These are phyloP conservation scores for Eumeta japonica DNA, from an alignment of 1,140 invertebrate genomes.

Conservation along the genomic window DNA sequence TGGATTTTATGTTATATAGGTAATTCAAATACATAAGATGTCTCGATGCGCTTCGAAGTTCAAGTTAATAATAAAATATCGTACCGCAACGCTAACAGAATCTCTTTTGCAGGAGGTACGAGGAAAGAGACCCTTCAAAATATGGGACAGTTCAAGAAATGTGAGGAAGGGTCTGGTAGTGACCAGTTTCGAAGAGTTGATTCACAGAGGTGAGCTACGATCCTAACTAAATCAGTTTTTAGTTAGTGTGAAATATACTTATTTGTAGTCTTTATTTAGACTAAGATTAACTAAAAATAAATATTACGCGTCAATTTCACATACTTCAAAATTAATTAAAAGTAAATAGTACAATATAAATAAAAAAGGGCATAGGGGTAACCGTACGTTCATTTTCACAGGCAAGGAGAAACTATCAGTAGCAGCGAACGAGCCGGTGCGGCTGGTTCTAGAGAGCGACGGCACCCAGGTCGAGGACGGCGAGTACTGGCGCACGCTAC, in stretches of 20 bases:
- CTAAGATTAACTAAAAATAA: too few relatives aligned
- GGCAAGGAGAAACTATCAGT: slow-evolving; percentile 89
- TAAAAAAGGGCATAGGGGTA: too few relatives aligned
- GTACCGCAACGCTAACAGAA: too few relatives aligned
- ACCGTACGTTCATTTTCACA: too few relatives aligned
- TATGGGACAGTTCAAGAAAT: slow-evolving; percentile 94
- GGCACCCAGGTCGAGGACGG: slow-evolving; percentile 94
- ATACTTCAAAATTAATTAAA: too few relatives aligned
- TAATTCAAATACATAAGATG: too few relatives aligned
- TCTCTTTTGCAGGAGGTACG: slow-evolving; percentile 84
- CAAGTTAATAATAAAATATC: too few relatives aligned
- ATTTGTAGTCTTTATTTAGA: too few relatives aligned
- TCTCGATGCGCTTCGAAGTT: too few relatives aligned
- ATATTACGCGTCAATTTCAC: too few relatives aligned
- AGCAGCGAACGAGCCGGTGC: slow-evolving; percentile 76
- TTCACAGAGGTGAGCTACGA: slow-evolving; percentile 71
- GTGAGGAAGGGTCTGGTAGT: slow-evolving; percentile 91
- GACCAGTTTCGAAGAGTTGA: slow-evolving; percentile 86
- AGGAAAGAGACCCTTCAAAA: slow-evolving; percentile 94
- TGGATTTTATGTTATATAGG: too few relatives aligned
- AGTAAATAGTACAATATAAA: too few relatives aligned
- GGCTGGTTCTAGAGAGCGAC: slow-evolving; percentile 88
- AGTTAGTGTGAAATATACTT: neutral
- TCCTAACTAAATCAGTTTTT: neutral
- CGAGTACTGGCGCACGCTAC: slow-evolving; percentile 87